Conservation (phyloP, 2,113 vertebrate species). For the Oceanites oceanicus region DNA sequence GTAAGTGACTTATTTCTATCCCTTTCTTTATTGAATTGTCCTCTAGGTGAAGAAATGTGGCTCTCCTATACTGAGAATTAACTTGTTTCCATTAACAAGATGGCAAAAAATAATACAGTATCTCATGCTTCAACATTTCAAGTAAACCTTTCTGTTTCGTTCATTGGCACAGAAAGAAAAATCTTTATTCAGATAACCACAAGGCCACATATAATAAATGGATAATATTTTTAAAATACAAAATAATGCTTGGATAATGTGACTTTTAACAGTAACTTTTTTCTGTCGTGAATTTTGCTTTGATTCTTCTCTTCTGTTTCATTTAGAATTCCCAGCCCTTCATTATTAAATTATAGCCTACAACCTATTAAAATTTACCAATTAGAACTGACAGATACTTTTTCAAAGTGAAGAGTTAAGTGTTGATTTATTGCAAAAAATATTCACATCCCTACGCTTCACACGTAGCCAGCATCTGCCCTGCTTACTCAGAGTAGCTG, state of each 20-base stretch:
- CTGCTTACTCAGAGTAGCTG: not conserved
- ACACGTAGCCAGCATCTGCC: not conserved
- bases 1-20: slow-evolving; percentile 30
- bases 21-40: slow-evolving; percentile 23
- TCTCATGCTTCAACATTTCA: not conserved
- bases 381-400: slow-evolving; percentile 35
- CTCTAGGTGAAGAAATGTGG: not conserved
- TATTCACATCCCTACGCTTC: not conserved
- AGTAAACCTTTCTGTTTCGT: not conserved
- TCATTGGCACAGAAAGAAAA: not conserved
- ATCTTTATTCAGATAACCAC: not conserved
- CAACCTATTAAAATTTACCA: slow-evolving; percentile 49
- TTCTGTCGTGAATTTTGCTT: slow-evolving; percentile 29
- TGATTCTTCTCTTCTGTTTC: slow-evolving; percentile 44
- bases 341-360: slow-evolving; percentile 51
- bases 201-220: not conserved
- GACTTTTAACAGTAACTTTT: not conserved
- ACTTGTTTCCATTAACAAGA: not conserved
- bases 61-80: not conserved
- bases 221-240: not conserved
- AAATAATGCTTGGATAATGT: not conserved
- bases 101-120: not conserved
- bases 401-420: slow-evolving; percentile 1
- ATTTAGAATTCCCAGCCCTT: slow-evolving; percentile 43
- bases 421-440: slow-evolving; percentile 15